These are phyloP conservation scores for Pyralis farinalis DNA, from an alignment of 2,888 invertebrate species.

Conservation along the genomic window DNA sequence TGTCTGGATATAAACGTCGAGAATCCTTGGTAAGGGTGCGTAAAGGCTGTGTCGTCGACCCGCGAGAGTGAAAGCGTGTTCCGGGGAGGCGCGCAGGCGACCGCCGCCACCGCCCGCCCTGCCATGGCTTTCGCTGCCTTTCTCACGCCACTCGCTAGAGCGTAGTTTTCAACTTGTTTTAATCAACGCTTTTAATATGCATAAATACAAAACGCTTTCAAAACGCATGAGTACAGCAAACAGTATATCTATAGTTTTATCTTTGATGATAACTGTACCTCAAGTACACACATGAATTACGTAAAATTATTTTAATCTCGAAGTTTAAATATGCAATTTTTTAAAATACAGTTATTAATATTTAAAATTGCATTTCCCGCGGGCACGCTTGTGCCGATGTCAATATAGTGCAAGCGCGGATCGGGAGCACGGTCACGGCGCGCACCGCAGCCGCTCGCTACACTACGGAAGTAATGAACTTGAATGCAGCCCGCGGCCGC, in stretches of 20 bases:
- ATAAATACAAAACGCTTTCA: constrained; percentile 21
- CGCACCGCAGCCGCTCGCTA: constrained; percentile 53
- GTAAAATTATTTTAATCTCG: too few relatives aligned
- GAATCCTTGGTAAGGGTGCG: constrained; percentile 57
- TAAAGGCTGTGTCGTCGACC: constrained; percentile 73
- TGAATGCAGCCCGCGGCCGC: constrained; percentile 73
- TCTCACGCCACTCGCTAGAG: constrained; percentile 66
- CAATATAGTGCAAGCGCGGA: constrained; percentile 36
- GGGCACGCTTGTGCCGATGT: constrained; percentile 25
- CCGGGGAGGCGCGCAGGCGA: constrained; percentile 59
- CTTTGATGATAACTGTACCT: too few relatives aligned
- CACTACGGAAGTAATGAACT: constrained; percentile 81
- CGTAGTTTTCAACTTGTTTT: constrained; percentile 57
- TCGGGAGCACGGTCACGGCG: constrained; percentile 67
- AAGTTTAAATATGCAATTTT: too few relatives aligned
- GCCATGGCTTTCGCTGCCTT: constrained; percentile 73
- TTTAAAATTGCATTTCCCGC: constrained; percentile 17
- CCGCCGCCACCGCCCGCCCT: constrained; percentile 57
- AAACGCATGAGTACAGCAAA: constrained; percentile 16
- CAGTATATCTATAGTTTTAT: neutral
- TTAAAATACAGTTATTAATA: too few relatives aligned
- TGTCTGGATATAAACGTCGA: constrained; percentile 30
- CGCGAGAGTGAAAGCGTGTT: constrained; percentile 76
- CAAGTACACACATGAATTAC: too few relatives aligned
- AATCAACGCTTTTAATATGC: constrained; percentile 35